Evolutionary conservation across 2,888 invertebrate genomes (phyloP), one percentile per base, ranked within the genome.

Genomic region (Agrilus mali): DNA sequence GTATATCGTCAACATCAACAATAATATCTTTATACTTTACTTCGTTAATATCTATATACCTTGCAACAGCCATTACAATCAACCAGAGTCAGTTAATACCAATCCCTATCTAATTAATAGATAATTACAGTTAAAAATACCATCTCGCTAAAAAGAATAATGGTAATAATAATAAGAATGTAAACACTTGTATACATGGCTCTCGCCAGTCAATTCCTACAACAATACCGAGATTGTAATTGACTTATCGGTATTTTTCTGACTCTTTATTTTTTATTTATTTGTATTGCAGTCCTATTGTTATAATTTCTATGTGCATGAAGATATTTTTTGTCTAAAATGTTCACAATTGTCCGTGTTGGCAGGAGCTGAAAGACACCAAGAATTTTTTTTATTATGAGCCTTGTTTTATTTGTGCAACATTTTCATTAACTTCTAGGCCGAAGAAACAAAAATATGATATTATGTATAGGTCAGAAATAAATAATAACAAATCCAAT

Each of bases 211-310:
- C 27, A 47, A 45, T 41, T 31, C 33, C 38, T 41, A 41, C 41
- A 39, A 36, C 42, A 41, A 40, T 44, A 50, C 44, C 48, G 44
- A 48, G 47, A 49, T 49, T 48, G 45, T 61, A 63, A 63, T 62
- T 63, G 61, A 63, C 62, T 43, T 55, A 40, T 47, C 47, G 60
- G 60, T 59, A 60, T 59, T 56, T 53, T 49, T 54, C 59, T 60
- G 63, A 61, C 61, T 56, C 55, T 53, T 54, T 27, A 10, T 27
- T 27, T 27, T 7, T 27, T 27, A 20, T 20, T 20, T 59, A 61
- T 60, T 55, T 55, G 55, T 56, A 59, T 60, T 58, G 65, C 65
- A 65, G 64, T 63, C 64, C 63, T 64, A 64, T 56, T 61, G 57
- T 63, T 62, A 60, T 57, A 46, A 13, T 37, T 37, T 58, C 64